Base-by-base conservation (phyloP, 2,113 vertebrate species). In the Craseonycteris thonglongyai region DNA sequence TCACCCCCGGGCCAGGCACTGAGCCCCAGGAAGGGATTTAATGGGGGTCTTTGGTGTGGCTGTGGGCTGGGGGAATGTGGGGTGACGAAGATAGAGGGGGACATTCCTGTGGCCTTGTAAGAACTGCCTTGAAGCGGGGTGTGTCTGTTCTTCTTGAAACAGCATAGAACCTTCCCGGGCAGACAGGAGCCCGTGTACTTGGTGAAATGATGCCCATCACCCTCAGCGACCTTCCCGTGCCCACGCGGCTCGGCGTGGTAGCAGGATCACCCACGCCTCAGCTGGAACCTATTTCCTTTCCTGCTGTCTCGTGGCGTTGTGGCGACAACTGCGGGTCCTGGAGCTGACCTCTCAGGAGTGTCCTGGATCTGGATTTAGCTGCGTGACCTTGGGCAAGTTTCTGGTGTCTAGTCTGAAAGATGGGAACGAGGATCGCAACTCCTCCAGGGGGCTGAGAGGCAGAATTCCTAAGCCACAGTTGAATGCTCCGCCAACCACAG, bases 1-100 rank as follows among this genome's bases (percentile, higher is more conserved):
- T 49, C 40, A 35, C n/a, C 42, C 63, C 30, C 1, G 22, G 40
- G 91, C 85, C 84, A 24, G 45, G 68, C 1, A 5, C 81, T 42
- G 91, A 88, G 95, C 85, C 80, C 68, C 21, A 18, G 74, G 68
- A 80, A 88, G 38, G 9, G 13, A 88, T 74, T 90, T 90, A 81
- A 85, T 71, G 35, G 49, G 76, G 56, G 71, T 40, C 76, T 51
- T 79, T 3, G 13, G 74, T 22, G 10, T 26, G 49, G 61, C 56
- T 4, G 8, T 51, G 72, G 42, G 28, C 66, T 75, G 38, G 30
- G 45, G 69, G 9, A 18, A 18, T 78, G 7, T 19, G 9, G 38
- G 13, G 49, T 22, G 65, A 82, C 8, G 0, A 15, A 59, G 59
- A 40, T 2, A 2, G 26, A 42, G 8, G 16, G 22, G 63, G 51